These are phyloP conservation scores for Lepidocyrtinus sp. DNA, from an alignment of 2,888 invertebrate genomes.

Conservation along the genomic window DNA sequence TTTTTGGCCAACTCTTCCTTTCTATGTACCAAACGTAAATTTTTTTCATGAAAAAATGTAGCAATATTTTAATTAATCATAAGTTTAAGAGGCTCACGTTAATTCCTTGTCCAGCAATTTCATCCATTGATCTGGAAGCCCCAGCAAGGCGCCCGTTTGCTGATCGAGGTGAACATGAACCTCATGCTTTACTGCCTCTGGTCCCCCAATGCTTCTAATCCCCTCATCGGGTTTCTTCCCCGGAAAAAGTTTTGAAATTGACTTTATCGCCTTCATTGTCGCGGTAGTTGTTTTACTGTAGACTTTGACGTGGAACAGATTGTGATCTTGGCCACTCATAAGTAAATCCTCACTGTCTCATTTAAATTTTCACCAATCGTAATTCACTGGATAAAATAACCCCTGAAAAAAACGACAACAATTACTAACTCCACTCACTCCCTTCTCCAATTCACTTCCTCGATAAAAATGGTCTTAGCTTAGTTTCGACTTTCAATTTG, in stretches of 20 bases:
- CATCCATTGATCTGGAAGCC: conserved; percentile 88
- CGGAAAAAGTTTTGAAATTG: conserved; percentile 40
- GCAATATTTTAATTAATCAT: no score
- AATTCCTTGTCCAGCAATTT: conserved; percentile 86
- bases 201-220: conserved; percentile 80
- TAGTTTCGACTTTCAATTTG: no score
- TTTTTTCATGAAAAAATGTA: no score
- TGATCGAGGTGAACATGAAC: conserved; percentile 90
- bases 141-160: conserved; percentile 86
- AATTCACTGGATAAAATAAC: not conserved
- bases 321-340: not conserved
- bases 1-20: conserved; percentile 90
- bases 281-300: not conserved
- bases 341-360: not conserved
- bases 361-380: not conserved
- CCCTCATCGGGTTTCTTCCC: conserved; percentile 28
- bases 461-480: no score
- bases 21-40: conserved; percentile 69
- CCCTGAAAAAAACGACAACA: not conserved
- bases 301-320: not conserved
- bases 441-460: not conserved
- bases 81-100: conserved; percentile 74
- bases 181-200: conserved; percentile 88
- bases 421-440: not conserved
- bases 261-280: conserved; percentile 33